These are phyloP conservation scores for Buteo buteo DNA, from an alignment of 2,113 vertebrate genomes.

Conservation along the genomic window DNA sequence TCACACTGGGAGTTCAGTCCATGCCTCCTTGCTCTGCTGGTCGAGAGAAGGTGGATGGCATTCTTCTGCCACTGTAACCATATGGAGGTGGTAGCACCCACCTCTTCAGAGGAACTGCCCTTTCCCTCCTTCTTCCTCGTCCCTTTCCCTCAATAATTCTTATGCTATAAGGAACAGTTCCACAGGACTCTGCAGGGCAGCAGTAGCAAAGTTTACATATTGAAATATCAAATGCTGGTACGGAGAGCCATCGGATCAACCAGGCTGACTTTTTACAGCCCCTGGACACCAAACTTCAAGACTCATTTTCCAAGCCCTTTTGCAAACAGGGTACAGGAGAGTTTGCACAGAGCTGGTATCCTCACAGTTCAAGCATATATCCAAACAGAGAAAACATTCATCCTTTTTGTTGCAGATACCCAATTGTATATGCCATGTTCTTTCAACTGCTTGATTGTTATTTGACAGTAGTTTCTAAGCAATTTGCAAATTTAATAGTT, in stretches of 20 bases:
- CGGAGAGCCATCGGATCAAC: neutral
- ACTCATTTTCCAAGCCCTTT: neutral
- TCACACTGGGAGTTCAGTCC: neutral
- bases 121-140: neutral
- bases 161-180: neutral
- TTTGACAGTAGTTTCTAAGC: conserved; percentile 68
- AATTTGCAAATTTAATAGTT: conserved; percentile 68
- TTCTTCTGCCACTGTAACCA: neutral
- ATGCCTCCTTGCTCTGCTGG: neutral
- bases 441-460: conserved; percentile 66
- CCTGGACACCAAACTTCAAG: neutral
- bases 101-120: neutral
- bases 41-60: neutral
- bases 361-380: conserved; percentile 1
- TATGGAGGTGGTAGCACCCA: neutral
- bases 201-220: neutral
- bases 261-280: neutral
- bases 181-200: neutral
- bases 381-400: conserved; percentile 31
- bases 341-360: neutral
- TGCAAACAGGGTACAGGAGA: neutral
- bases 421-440: conserved; percentile 1
- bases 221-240: neutral
- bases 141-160: neutral
- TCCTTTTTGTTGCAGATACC: conserved; percentile 23